These are phyloP conservation scores for Colinus virginianus DNA, from an alignment of 2,113 vertebrate genomes.

Conservation along the genomic window DNA sequence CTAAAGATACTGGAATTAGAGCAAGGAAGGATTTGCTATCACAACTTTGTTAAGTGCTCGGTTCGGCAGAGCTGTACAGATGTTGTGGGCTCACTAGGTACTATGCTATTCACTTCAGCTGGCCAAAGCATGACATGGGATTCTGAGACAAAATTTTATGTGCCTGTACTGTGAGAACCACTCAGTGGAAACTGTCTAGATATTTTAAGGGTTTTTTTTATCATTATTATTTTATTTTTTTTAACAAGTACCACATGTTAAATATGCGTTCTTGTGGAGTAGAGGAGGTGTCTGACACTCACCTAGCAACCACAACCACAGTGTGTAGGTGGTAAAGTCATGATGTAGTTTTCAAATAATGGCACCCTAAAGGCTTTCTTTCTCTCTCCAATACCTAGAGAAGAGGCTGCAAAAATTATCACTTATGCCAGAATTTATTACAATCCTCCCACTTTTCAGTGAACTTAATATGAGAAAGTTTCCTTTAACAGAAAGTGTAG, in stretches of 20 bases:
- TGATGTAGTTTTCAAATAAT: background rate
- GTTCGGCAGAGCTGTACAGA: background rate
- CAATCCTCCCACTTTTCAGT: background rate
- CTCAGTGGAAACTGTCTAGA: background rate
- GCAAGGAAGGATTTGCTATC: background rate
- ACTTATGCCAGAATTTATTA: background rate
- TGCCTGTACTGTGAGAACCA: background rate
- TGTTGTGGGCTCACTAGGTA: rapidly evolving
- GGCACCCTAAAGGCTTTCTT: background rate
- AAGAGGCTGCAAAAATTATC: background rate
- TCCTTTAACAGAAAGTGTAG: background rate
- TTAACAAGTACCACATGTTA: background rate
- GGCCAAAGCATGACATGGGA: background rate
- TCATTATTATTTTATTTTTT: background rate
- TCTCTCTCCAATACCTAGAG: background rate
- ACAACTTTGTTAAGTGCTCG: background rate
- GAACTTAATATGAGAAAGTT: background rate
- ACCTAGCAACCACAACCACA: background rate
- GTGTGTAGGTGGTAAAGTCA: background rate
- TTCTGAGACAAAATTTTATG: background rate
- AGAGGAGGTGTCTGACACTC: background rate
- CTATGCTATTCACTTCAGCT: background rate
- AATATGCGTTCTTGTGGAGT: background rate
- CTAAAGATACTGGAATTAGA: background rate
- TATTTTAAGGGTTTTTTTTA: background rate